Percentiles rank a stretch among this genome's conserved stretches.
phyloP scores from a whole-genome alignment of 1,140 invertebrate species.

The Dendroctonus valens region DNA sequence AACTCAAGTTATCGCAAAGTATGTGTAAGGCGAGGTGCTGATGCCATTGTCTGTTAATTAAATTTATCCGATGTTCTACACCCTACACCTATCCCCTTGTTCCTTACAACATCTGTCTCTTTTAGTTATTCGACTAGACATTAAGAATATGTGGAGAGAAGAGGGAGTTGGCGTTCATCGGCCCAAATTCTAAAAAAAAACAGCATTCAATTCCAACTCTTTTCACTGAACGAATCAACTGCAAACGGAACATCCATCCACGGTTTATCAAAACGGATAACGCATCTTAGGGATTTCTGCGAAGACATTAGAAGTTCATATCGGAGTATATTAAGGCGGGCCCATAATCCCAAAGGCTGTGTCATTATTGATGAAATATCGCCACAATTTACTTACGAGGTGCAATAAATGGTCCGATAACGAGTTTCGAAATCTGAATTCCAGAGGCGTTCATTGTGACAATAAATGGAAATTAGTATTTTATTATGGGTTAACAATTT shows the following conservation, averaged over 20 bases:
- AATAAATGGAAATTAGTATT: neutral
- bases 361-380: constrained; percentile 32
- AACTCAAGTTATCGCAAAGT: constrained; percentile 34
- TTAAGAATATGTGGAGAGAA: neutral
- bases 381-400: constrained; percentile 33
- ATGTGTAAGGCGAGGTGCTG: constrained; percentile 34
- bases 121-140: neutral
- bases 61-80: constrained; percentile 31
- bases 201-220: too few relatives aligned
- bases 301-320: constrained; percentile 30
- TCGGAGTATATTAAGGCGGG: constrained; percentile 28
- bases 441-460: constrained; percentile 14
- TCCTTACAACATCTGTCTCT: constrained; percentile 23
- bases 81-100: constrained; percentile 21
- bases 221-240: too few relatives aligned
- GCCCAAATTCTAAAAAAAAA: too few relatives aligned
- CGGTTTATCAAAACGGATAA: neutral
- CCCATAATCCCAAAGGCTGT: constrained; percentile 23
- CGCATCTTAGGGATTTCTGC: constrained; percentile 8
- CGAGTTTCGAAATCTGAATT: constrained; percentile 27
- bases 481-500: too few relatives aligned
- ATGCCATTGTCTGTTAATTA: constrained; percentile 36
- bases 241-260: too few relatives aligned
- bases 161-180: too few relatives aligned
- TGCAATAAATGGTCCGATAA: constrained; percentile 35